These are phyloP conservation scores for Euphonia xanthogaster DNA, from an alignment of 2,797 vertebrate genomes.

Conservation along the genomic window DNA sequence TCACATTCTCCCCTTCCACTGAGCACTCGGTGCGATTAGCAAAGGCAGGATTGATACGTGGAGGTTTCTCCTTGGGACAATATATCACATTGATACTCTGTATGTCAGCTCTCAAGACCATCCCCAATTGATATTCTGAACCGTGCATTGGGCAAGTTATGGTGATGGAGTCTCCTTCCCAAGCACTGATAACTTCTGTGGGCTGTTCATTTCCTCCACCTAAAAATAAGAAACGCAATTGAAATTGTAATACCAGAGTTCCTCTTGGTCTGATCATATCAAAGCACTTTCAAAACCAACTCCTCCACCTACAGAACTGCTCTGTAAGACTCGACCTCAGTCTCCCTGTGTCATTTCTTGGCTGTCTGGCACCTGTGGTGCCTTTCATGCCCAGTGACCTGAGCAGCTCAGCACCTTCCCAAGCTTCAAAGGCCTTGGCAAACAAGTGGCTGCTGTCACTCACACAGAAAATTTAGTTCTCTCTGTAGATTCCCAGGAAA, in stretches of 20 bases:
- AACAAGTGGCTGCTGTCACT: neutral
- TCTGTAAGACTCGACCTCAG: neutral
- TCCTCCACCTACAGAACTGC: neutral
- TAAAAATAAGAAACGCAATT: slow-evolving; percentile 37
- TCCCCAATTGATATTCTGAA: neutral
- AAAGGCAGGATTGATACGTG: rapidly evolving
- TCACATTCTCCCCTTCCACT: neutral
- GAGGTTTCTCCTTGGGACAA: rapidly evolving
- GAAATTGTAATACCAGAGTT: neutral
- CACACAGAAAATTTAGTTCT: neutral
- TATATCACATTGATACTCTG: rapidly evolving
- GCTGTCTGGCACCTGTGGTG: neutral
- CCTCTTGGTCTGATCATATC: neutral
- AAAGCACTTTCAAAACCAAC: neutral
- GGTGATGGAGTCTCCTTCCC: slow-evolving; percentile 26
- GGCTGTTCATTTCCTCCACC: neutral
- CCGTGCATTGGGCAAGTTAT: neutral
- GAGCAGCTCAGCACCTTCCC: neutral
- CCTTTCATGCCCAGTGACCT: neutral
- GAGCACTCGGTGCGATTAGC: rapidly evolving
- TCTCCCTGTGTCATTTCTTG: neutral
- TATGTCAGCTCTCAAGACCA: neutral
- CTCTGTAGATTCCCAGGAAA: neutral
- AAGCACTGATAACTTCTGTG: slow-evolving; percentile 11
- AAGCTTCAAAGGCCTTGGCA: neutral